These are phyloP conservation scores for Chunga burmeisteri DNA, from an alignment of 2,113 vertebrate species.

Conservation along the genomic window DNA sequence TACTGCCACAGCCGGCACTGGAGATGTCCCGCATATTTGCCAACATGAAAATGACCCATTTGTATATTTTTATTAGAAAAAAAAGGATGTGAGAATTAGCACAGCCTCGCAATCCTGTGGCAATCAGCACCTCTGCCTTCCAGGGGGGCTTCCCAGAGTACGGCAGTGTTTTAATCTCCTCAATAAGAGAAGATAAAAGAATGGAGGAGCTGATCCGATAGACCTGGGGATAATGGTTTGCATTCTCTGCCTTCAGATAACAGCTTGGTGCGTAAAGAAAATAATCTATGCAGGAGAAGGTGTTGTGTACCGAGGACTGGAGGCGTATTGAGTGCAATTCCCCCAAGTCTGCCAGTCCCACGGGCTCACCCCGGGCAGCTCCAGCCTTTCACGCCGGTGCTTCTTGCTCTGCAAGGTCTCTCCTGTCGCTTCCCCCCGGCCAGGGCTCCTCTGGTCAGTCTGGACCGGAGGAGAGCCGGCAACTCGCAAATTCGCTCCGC, in stretches of 20 bases:
- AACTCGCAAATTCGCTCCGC: fast-evolving
- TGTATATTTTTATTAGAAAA: background rate
- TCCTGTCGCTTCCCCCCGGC: background rate
- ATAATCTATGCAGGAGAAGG: background rate
- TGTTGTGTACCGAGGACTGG: background rate
- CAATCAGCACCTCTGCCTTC: background rate
- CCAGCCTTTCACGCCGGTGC: background rate
- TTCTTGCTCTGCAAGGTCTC: background rate
- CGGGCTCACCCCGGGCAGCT: background rate
- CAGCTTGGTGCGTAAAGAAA: background rate
- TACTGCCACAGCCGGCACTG: background rate
- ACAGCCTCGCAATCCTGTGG: background rate
- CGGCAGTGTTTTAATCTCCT: background rate
- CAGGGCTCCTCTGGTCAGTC: background rate
- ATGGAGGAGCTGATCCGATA: slow-evolving; percentile 7
- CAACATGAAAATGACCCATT: background rate
- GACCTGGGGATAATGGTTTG: background rate
- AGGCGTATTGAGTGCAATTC: background rate
- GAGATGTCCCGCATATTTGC: fast-evolving
- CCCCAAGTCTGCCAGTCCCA: fast-evolving
- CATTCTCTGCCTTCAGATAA: slow-evolving; percentile 19
- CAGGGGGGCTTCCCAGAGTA: background rate
- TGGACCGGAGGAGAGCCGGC: background rate
- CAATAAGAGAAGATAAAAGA: slow-evolving; percentile 17
- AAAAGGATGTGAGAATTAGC: background rate